phyloP scores from a whole-genome alignment of 2,797 vertebrate species.

The Ctenopoma multispine region DNA sequence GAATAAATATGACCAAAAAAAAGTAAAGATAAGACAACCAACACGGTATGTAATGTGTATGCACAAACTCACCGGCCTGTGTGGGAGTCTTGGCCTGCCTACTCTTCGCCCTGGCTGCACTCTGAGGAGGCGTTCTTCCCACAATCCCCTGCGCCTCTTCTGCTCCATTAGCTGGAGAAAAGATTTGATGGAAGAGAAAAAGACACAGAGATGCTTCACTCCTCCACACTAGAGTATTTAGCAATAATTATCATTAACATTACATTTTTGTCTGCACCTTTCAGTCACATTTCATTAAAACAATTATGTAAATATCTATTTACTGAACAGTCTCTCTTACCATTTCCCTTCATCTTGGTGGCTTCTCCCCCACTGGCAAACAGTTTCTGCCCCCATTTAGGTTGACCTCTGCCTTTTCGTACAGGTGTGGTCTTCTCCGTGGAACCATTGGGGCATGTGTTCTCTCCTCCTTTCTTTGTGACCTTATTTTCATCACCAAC shows the following conservation, averaged over 20 bases:
- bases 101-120: conserved; percentile 68
- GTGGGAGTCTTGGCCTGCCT: conserved; percentile 74
- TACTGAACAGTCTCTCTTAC: conserved; percentile 27
- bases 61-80: conserved; percentile 52
- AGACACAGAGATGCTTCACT: conserved; percentile 4
- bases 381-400: conserved; percentile 67
- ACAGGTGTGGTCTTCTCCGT: conserved; percentile 69
- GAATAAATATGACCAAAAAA: conserved; percentile 9
- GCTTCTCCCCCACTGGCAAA: conserved; percentile 51
- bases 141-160: conserved; percentile 50
- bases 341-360: conserved; percentile 47
- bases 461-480: conserved; percentile 70
- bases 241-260: background rate
- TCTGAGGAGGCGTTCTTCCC: conserved; percentile 67
- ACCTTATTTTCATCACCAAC: conserved; percentile 10
- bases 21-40: background rate
- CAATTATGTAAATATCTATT: background rate
- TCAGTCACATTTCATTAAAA: background rate
- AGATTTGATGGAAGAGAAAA: background rate
- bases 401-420: conserved; percentile 68
- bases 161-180: conserved; percentile 43
- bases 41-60: background rate
- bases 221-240: conserved; percentile 7
- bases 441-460: conserved; percentile 73
- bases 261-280: background rate